Evolutionary conservation across 1,140 invertebrate genomes (phyloP), one percentile per base, ranked within the genome.

Genomic region (Sycobia sp.): DNA sequence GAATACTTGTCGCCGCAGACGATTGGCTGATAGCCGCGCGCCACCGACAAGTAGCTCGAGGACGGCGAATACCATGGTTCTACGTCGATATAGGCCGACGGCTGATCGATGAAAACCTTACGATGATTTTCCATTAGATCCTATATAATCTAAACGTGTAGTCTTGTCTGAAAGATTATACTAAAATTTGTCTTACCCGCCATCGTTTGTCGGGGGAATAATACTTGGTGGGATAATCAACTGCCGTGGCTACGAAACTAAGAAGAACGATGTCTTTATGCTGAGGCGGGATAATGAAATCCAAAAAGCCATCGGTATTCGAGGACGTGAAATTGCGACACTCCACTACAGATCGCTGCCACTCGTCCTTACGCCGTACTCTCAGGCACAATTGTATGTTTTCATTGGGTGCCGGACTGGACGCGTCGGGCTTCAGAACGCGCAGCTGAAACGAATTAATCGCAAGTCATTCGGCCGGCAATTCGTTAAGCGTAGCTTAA

Each of bases 1-100:
- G 75, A 74, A 53, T 82, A 79, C 16, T 78, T 79, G 62, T 81
- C 76, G 0, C 77, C 76, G 47, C 81, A 83, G 14, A 76, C 58
- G 32, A 79, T 73, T 0, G 77, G 73, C 50, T 78, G 77, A 38
- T 77, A 74, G 18, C 76, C 75, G n/a, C 73, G 67, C 1, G 76
- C 71, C 41, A 83, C 73, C 0, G 76, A 65, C 5, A 83, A 61
- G 41, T 80, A 82, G 57, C 79, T 82, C 20, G 78, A 72, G 0
- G 81, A 81, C 1, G 80, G 77, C 0, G 81, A 83, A 47, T 77
- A 82, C 81, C 81, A 83, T 4, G 76, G 72, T 27, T 76, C 74
- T 2, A 80, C 73, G 39, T 80, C 75, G 10, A 79, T 78, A 34
- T 77, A 76, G 0, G 76, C 78, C 4, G 77, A 77, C 10, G 81